A percentile compares a stretch with the other conserved stretches of the same genome.
phyloP scores from a whole-genome alignment of 2,797 vertebrate genomes.

The Enteromius treurensis region DNA sequence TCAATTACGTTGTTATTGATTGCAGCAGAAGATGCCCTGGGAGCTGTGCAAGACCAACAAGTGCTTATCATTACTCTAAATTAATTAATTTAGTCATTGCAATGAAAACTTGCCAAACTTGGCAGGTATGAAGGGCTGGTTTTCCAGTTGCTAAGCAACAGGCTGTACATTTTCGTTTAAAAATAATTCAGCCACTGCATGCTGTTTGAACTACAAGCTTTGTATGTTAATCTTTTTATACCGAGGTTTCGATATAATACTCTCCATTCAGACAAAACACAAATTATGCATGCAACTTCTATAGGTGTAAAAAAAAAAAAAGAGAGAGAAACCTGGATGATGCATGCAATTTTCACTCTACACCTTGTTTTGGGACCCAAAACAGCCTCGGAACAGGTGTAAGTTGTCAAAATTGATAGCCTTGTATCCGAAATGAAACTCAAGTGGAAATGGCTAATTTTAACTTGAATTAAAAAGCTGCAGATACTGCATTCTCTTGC shows the following conservation, averaged over 20 bases:
- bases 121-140: conserved; percentile 40
- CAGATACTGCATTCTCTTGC: conserved; percentile 5
- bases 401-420: not conserved
- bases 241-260: not conserved
- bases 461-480: not conserved
- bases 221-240: conserved; percentile 5
- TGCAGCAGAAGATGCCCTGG: conserved; percentile 24
- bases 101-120: conserved; percentile 29
- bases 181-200: conserved; percentile 16
- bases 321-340: not conserved
- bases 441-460: not conserved
- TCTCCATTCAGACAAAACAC: not conserved
- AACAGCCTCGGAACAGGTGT: not conserved
- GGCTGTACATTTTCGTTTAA: not conserved
- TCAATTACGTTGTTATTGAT: conserved; percentile 35
- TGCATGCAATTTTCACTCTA: not conserved
- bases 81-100: conserved; percentile 41
- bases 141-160: conserved; percentile 50
- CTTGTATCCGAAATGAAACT: not conserved
- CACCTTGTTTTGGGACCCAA: not conserved
- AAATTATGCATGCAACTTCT: not conserved
- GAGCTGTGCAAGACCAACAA: conserved; percentile 9
- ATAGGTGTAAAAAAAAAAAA: not conserved
- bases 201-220: conserved; percentile 11
- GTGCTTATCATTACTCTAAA: conserved; percentile 28